phyloP scores from a whole-genome alignment of 1,140 invertebrate species.

The Physella acuta region DNA sequence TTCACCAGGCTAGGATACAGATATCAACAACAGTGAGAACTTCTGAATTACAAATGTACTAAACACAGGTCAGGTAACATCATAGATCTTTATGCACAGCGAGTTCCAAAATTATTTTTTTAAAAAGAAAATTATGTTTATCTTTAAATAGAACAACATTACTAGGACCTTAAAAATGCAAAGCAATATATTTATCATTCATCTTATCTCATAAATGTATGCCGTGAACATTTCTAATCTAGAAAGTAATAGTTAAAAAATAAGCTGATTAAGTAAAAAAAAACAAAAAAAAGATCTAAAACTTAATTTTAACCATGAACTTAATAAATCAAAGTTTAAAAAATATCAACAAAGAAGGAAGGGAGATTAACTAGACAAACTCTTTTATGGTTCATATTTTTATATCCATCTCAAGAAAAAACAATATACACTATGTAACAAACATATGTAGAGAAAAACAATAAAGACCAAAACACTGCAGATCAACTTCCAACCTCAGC shows the following conservation, averaged over 20 bases:
- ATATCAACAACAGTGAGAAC: background rate
- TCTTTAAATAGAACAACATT: no score
- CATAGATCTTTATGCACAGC: no score
- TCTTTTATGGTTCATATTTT: background rate
- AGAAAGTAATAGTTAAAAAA: background rate
- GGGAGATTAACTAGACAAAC: background rate
- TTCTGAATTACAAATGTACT: background rate
- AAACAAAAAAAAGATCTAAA: background rate
- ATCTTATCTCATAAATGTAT: background rate
- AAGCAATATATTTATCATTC: no score
- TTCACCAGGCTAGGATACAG: constrained; percentile 48
- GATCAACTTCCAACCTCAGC: no score
- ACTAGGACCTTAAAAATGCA: no score
- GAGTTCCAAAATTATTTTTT: no score
- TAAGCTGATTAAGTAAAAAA: background rate
- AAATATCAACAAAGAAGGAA: background rate
- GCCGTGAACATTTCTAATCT: background rate
- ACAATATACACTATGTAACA: no score
- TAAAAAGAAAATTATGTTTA: no score
- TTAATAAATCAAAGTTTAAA: background rate
- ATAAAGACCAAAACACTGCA: no score
- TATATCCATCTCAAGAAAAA: background rate
- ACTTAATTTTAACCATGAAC: background rate
- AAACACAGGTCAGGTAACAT: background rate
- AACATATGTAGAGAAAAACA: no score